phyloP scores from a whole-genome alignment of 2,113 vertebrate genomes.

The Catharus fuscescens region DNA sequence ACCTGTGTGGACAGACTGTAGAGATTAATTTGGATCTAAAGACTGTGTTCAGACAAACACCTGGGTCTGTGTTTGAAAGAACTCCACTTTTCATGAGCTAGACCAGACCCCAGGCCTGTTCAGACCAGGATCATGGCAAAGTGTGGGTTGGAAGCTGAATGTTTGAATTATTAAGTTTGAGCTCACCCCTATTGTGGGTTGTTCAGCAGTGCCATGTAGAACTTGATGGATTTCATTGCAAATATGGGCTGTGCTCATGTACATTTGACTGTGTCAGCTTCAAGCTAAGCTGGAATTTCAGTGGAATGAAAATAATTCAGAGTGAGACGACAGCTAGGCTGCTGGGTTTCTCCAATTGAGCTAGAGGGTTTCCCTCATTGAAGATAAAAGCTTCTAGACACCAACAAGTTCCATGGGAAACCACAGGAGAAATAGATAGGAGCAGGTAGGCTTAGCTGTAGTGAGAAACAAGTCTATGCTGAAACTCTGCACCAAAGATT shows the following conservation, averaged over 20 bases:
- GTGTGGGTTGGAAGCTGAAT: not conserved
- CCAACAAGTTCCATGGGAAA: not conserved
- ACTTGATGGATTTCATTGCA: not conserved
- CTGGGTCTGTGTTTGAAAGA: not conserved
- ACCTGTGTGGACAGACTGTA: not conserved
- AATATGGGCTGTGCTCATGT: not conserved
- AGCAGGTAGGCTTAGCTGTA: not conserved
- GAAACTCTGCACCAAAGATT: not conserved
- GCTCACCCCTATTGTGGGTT: not conserved
- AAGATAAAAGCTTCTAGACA: not conserved
- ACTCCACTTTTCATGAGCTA: not conserved
- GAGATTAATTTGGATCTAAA: not conserved
- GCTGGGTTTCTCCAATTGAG: not conserved
- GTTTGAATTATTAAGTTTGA: not conserved
- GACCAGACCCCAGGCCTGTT: not conserved
- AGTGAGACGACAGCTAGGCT: not conserved
- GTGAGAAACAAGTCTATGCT: rapidly evolving
- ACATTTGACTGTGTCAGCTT: not conserved
- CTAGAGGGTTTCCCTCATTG: not conserved
- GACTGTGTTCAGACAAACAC: not conserved
- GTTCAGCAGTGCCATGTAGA: not conserved
- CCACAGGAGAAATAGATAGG: not conserved
- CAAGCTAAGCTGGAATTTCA: not conserved
- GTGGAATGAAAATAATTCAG: not conserved
- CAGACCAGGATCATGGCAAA: not conserved